Conservation (phyloP, 2,113 vertebrate species). For the Acanthochromis polyacanthus region DNA sequence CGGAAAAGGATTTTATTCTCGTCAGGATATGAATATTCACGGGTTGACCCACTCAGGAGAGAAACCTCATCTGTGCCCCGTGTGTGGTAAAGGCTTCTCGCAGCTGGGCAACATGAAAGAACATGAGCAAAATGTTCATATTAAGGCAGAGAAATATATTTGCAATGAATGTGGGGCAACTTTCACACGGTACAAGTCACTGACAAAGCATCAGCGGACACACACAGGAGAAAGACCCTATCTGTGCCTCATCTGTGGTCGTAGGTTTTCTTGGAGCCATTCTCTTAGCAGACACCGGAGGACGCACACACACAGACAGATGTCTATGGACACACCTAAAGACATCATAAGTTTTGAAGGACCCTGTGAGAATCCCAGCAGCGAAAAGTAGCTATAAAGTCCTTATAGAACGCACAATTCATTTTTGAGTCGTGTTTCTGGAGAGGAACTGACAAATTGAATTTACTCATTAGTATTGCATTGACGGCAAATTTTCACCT, state of each 20-base stretch:
- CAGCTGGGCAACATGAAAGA: constrained; percentile 81
- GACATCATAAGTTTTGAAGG: constrained; percentile 29
- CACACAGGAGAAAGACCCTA: constrained; percentile 77
- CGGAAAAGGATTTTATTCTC: constrained; percentile 73
- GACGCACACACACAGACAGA: constrained; percentile 65
- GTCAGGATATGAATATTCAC: constrained; percentile 69
- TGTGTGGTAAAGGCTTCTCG: constrained; percentile 80
- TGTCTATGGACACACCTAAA: constrained; percentile 41
- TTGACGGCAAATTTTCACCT: neutral
- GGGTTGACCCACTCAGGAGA: constrained; percentile 68
- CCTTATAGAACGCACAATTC: neutral
- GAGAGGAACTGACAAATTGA: neutral
- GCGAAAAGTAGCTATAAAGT: neutral
- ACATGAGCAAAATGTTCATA: constrained; percentile 76
- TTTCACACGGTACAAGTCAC: constrained; percentile 66
- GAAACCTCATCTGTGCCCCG: constrained; percentile 75
- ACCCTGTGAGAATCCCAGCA: constrained; percentile 20
- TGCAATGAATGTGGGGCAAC: constrained; percentile 73
- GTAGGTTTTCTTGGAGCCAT: constrained; percentile 71
- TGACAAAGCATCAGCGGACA: constrained; percentile 72
- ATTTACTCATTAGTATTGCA: neutral
- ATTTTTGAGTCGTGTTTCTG: neutral
- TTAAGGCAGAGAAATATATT: constrained; percentile 65
- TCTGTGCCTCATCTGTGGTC: constrained; percentile 26
- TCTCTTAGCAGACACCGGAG: constrained; percentile 74